phyloP scores from a whole-genome alignment of 2,888 invertebrate species.

The Ferrisia virgata region DNA sequence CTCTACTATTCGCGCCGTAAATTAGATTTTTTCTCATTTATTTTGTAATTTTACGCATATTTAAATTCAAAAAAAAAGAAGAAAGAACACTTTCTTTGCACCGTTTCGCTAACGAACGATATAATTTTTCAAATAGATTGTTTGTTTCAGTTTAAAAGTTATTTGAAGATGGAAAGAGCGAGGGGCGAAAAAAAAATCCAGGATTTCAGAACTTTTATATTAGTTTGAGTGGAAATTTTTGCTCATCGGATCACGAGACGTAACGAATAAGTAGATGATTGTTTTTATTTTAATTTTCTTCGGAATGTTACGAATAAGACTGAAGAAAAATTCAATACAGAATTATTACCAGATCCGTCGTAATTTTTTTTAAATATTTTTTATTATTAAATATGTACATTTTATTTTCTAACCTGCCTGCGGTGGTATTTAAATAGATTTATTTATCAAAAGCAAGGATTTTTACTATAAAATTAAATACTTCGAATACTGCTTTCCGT shows the following conservation, averaged over 20 bases:
- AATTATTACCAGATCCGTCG: no score
- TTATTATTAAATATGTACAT: no score
- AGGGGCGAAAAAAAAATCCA: not conserved
- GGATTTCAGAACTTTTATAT: not conserved
- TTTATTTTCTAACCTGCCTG: no score
- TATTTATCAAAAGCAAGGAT: no score
- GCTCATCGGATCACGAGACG: not conserved
- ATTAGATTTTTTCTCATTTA: not conserved
- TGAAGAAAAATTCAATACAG: not conserved
- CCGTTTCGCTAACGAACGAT: not conserved
- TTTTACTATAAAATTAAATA: no score
- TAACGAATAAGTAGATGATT: not conserved
- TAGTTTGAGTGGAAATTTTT: not conserved
- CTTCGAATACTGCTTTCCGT: no score
- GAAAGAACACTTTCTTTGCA: not conserved
- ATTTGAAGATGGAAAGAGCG: not conserved
- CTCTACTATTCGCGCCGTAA: not conserved
- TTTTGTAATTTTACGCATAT: slow-evolving; percentile 1
- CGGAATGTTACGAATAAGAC: not conserved
- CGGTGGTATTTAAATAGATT: no score
- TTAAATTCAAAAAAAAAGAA: not conserved
- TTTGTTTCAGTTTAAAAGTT: not conserved
- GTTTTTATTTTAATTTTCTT: not conserved
- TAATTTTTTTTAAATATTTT: no score
- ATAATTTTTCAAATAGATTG: not conserved